Evolutionary conservation across 2,113 vertebrate genomes (phyloP), one percentile per base, ranked within the genome.

Genomic region (Anolis carolinensis): DNA sequence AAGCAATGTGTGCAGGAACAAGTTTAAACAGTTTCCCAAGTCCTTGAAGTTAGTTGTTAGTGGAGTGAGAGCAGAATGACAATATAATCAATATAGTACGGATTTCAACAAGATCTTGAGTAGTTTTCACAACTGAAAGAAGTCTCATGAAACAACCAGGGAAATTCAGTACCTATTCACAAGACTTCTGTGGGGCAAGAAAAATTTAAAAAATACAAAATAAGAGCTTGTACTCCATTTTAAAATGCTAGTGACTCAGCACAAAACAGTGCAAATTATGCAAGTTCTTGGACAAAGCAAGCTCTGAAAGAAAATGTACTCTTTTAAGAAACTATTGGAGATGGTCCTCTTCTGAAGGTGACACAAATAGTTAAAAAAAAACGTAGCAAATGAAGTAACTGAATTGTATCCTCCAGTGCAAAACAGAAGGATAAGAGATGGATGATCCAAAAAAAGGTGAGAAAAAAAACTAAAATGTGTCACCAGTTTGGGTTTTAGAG

Each of bases 1-100:
- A 88, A 88, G 79, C 80, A 85, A 74, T 76, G 90, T 89, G 89
- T 90, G 91, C 92, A 91, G 90, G 52, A 91, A n/a, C 34, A 88
- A 30, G 82, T 52, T 50, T 3, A 79, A 83, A 72, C 36, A 21
- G 1, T 83, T 68, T 74, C 67, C 85, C 89, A 50, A 83, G 72
- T 90, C 82, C 86, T 3, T 0, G 0, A 3, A 87, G 13, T 55
- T 86, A 82, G 87, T 79, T 82, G 68, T 65, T 2, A 44, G 39
- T 44, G 5, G 14, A 86, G 25, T 44, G 30, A 36, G 78, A 65
- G 27, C 59, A 65, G 44, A 63, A 52, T 67, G 63, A 67, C 3
- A 67, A 62, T 81, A 0, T 67, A 72, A 80, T 91, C 79, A 4
- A 1, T 62, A 7, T 0, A 0, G 62, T 55, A 21, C 0, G 0